These are phyloP conservation scores for Argentina silus DNA, from an alignment of 2,797 vertebrate genomes.

Conservation along the genomic window DNA sequence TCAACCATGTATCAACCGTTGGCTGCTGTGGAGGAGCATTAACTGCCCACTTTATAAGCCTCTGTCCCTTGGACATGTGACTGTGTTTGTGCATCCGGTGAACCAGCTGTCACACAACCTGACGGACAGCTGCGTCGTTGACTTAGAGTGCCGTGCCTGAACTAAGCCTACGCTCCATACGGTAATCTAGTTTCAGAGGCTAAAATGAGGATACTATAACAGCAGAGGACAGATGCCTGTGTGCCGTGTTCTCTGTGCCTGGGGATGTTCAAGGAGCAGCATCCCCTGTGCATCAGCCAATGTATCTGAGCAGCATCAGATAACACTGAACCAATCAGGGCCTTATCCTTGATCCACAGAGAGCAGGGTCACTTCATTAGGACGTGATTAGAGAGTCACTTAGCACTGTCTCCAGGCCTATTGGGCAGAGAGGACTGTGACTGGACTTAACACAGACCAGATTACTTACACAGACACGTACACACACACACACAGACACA, in stretches of 20 bases:
- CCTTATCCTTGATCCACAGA: slow-evolving; percentile 22
- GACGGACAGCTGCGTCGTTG: too few relatives aligned
- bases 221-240: background rate
- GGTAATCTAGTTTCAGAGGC: too few relatives aligned
- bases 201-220: background rate
- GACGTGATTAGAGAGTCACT: slow-evolving; percentile 29
- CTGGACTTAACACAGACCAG: slow-evolving; percentile 10
- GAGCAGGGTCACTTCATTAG: slow-evolving; percentile 30
- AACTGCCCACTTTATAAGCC: too few relatives aligned
- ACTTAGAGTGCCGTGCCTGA: too few relatives aligned
- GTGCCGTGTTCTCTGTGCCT: background rate
- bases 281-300: background rate
- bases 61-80: too few relatives aligned
- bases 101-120: too few relatives aligned
- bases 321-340: slow-evolving; percentile 26
- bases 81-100: too few relatives aligned
- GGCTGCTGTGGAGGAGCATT: too few relatives aligned
- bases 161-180: too few relatives aligned
- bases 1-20: too few relatives aligned
- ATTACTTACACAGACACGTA: slow-evolving; percentile 8
- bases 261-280: background rate
- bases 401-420: slow-evolving; percentile 12
- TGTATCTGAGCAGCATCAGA: slow-evolving; percentile 22
- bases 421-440: background rate
- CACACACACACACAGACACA: slow-evolving; percentile 8